Percentiles rank a stretch among this genome's conserved stretches.
Evolutionary conservation across 1,140 invertebrate species (phyloP).

Genomic region (Calycopis cecrops): DNA sequence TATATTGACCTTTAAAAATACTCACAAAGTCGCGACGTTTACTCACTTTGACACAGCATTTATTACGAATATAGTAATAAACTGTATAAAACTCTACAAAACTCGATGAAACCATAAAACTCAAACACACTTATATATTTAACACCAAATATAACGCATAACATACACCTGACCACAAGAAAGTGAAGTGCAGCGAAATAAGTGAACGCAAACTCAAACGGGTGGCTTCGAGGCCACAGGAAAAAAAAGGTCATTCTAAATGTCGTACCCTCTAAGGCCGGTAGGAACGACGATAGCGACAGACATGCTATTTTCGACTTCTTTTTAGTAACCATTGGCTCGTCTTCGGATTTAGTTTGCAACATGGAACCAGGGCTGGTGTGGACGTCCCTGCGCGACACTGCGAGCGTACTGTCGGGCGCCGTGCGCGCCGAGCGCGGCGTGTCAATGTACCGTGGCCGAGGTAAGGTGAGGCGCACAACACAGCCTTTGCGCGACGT

Average conservation of each 20-base stretch:
- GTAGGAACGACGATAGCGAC: slow-evolving; percentile 61
- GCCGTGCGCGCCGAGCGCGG: slow-evolving; percentile 13
- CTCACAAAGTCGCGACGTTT: neutral
- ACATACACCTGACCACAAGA: slow-evolving; percentile 66
- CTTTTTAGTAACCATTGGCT: slow-evolving; percentile 65
- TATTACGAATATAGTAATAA: neutral
- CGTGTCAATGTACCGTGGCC: slow-evolving; percentile 56
- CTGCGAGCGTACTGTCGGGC: slow-evolving; percentile 41
- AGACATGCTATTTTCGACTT: slow-evolving; percentile 69
- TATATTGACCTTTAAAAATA: slow-evolving; percentile 4
- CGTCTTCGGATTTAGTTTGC: slow-evolving; percentile 57
- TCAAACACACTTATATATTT: slow-evolving; percentile 32
- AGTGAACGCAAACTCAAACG: slow-evolving; percentile 65
- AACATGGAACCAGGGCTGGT: slow-evolving; percentile 47
- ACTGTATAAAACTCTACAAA: slow-evolving; percentile 3
- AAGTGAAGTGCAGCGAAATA: slow-evolving; percentile 58
- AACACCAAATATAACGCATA: slow-evolving; percentile 34
- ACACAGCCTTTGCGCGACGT: slow-evolving; percentile 20
- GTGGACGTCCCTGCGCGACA: slow-evolving; percentile 63
- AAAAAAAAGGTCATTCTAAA: slow-evolving; percentile 53
- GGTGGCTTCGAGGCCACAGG: slow-evolving; percentile 55
- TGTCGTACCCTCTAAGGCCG: slow-evolving; percentile 63
- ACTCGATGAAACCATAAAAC: neutral
- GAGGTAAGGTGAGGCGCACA: slow-evolving; percentile 47
- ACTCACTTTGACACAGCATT: neutral